Percentiles rank a stretch among this genome's conserved stretches.
These are phyloP conservation scores for Nasonia longicornis DNA, from an alignment of 1,140 invertebrate species.

Conservation along the genomic window DNA sequence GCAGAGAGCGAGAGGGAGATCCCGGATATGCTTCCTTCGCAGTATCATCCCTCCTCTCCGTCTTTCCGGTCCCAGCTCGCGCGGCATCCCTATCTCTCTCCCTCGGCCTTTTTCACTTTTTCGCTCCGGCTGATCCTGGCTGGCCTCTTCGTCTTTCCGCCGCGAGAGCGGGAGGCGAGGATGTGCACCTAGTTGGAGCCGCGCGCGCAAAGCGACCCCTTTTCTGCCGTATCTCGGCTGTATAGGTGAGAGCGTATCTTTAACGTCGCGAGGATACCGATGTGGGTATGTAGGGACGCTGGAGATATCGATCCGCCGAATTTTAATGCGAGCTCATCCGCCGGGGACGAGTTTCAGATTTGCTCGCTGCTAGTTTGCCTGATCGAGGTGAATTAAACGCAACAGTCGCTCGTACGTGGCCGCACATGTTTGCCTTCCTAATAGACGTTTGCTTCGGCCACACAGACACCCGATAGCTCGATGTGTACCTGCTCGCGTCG, in stretches of 20 bases:
- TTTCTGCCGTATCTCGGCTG: neutral
- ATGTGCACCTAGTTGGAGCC: constrained; percentile 42
- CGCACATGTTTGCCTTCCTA: constrained; percentile 57
- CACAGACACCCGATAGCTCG: constrained; percentile 34
- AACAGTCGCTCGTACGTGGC: neutral
- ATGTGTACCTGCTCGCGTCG: neutral
- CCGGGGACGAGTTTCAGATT: neutral
- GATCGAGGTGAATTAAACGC: neutral
- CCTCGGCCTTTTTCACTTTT: constrained; percentile 29
- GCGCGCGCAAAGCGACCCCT: constrained; percentile 15
- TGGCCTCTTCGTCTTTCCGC: constrained; percentile 39
- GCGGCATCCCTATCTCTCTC: constrained; percentile 15
- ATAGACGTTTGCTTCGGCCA: constrained; percentile 62
- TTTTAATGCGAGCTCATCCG: neutral
- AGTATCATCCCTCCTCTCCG: constrained; percentile 48
- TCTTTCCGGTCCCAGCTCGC: constrained; percentile 8
- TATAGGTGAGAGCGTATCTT: neutral
- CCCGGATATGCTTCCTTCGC: constrained; percentile 42
- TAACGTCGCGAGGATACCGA: neutral
- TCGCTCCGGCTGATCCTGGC: constrained; percentile 4
- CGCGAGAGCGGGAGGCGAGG: constrained; percentile 10
- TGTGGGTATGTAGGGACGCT: neutral
- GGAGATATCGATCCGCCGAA: neutral
- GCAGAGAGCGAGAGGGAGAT: constrained; percentile 23
- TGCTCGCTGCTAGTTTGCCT: neutral